These are phyloP conservation scores for Chymomyza costata DNA, from an alignment of 1,140 invertebrate species.

Conservation along the genomic window DNA sequence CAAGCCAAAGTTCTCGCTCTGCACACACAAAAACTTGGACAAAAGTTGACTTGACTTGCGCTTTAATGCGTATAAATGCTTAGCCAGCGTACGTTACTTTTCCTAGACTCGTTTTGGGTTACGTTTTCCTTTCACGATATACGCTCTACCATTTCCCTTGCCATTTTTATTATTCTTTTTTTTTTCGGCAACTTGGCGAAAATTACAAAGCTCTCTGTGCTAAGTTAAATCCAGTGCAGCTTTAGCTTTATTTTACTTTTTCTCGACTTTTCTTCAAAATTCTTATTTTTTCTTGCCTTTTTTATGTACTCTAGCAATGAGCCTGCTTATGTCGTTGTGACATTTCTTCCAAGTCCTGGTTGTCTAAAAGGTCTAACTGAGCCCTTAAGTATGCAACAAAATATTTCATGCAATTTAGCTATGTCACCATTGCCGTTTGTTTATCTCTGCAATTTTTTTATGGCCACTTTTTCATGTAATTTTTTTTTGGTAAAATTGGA, in stretches of 20 bases:
- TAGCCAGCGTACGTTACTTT: constrained; percentile 19
- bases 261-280: constrained; percentile 10
- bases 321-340: constrained; percentile 13
- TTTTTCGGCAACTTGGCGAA: too few relatives aligned
- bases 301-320: too few relatives aligned
- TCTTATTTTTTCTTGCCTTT: constrained; percentile 16
- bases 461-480: too few relatives aligned
- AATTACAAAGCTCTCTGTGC: constrained; percentile 11
- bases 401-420: too few relatives aligned
- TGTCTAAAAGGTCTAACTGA: too few relatives aligned
- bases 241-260: constrained; percentile 56
- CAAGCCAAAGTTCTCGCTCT: background rate
- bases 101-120: background rate
- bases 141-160: background rate
- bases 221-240: constrained; percentile 65
- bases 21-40: constrained; percentile 61
- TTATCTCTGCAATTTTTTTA: too few relatives aligned
- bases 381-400: too few relatives aligned
- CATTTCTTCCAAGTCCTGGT: too few relatives aligned
- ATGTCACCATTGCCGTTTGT: too few relatives aligned
- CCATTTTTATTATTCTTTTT: too few relatives aligned
- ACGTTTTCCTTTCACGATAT: constrained; percentile 3
- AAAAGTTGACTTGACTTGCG: constrained; percentile 62
- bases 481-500: too few relatives aligned
- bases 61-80: constrained; percentile 71